Base-by-base conservation (phyloP, 2,888 invertebrate species). In the Drosophila rubida region DNA sequence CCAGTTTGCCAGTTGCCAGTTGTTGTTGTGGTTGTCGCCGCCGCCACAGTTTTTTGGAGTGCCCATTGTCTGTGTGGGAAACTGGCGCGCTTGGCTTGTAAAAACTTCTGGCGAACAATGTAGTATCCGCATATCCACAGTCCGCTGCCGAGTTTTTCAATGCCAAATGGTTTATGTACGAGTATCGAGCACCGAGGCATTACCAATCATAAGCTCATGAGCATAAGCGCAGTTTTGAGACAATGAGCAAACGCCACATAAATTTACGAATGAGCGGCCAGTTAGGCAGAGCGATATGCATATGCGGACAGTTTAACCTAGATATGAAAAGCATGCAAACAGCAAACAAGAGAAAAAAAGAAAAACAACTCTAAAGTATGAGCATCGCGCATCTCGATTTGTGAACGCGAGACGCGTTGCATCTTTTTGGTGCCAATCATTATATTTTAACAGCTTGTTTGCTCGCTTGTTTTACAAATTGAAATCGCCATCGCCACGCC, bases 391-490 rank as follows among this genome's bases (percentile, higher is more conserved):
- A 32, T 54, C 42, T 44, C 35, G n/a, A 41, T 25, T 25, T 25
- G 25, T 25, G 25, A 25, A 25, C 53, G 30, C 11, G 19, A 39
- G 55, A 58, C 46, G 54, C 51, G 59, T 69, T 67, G 61, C 67
- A 64, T 72, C 73, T 76, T 32, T 58, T 61, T 75, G 70, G 75
- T 84, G 81, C 85, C 87, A 87, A 85, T 87, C 86, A 85, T 85
- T 85, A 85, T 85, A 87, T 85, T 87, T 85, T 85, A 85, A 85
- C 84, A 85, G 84, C 84, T 87, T 85, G 84, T 86, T 86, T 86
- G 88, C 76, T 75, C 76, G 87, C 87, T 88, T 86, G 86, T 86
- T 88, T 81, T 79, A 86, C 86, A 86, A 86, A 86, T 86, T 86
- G 88, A 87, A 86, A 88, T 88, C 76, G 85, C 87, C 75, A 69